phyloP scores from a whole-genome alignment of 2,888 invertebrate genomes.

The Plutella xylostella region DNA sequence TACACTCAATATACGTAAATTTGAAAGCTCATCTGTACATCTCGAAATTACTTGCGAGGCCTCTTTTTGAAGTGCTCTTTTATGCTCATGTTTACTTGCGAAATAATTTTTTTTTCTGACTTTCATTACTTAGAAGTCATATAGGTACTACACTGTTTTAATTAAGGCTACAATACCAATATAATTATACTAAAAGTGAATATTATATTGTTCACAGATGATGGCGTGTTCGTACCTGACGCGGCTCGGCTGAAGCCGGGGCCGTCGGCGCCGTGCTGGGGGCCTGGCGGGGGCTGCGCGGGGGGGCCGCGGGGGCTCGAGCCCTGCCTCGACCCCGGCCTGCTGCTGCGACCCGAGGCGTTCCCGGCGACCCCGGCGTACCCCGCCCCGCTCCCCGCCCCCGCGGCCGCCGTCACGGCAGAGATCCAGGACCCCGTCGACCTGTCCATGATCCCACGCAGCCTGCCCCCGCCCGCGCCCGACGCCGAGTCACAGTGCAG shows the following conservation, averaged over 20 bases:
- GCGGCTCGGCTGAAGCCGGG: constrained; percentile 42
- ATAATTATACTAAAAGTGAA: too few relatives aligned
- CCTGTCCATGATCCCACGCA: constrained; percentile 17
- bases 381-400: not conserved
- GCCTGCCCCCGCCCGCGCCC: constrained; percentile 22
- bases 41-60: constrained; percentile 6
- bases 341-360: not conserved
- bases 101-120: not conserved
- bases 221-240: constrained; percentile 65
- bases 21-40: constrained; percentile 9
- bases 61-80: constrained; percentile 7
- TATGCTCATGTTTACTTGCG: not conserved
- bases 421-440: constrained; percentile 5
- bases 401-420: not conserved
- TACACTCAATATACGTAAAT: constrained; percentile 27
- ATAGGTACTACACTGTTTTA: too few relatives aligned
- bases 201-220: constrained; percentile 57
- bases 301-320: too few relatives aligned
- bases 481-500: constrained; percentile 58
- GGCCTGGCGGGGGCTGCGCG: constrained; percentile 18
- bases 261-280: constrained; percentile 24
- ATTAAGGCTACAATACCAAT: too few relatives aligned
- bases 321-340: too few relatives aligned
- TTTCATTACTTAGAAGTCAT: not conserved
- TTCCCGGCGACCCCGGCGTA: not conserved